Percentiles rank a stretch among this genome's conserved stretches.
These are phyloP conservation scores for Noturus placidus DNA, from an alignment of 2,113 vertebrate species.

Conservation along the genomic window DNA sequence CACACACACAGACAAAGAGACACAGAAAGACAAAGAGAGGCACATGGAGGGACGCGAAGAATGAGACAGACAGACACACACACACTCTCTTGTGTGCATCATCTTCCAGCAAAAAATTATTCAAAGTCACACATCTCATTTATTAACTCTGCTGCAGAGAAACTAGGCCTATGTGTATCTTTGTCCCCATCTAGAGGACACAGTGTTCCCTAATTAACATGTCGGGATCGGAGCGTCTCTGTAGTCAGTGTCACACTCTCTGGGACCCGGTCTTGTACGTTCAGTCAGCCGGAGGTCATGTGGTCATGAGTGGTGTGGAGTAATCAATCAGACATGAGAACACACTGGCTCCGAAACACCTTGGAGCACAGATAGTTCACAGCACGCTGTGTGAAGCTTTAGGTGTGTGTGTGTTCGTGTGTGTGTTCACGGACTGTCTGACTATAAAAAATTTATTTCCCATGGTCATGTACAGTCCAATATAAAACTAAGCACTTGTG, in stretches of 20 bases:
- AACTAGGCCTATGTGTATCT: neutral
- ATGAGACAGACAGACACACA: neutral
- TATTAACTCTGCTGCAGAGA: neutral
- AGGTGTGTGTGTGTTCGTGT: neutral
- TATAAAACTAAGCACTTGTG: conserved; percentile 1
- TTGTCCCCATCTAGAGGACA: conserved; percentile 28
- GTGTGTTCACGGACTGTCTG: neutral
- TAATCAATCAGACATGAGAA: conserved; percentile 24
- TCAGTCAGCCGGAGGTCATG: conserved; percentile 21
- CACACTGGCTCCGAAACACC: neutral
- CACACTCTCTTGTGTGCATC: neutral
- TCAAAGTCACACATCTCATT: neutral
- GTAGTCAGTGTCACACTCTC: neutral
- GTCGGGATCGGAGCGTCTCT: neutral
- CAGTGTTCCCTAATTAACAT: neutral
- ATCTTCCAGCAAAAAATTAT: neutral
- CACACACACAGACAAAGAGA: neutral
- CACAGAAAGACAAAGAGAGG: neutral
- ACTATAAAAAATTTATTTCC: conserved; percentile 31
- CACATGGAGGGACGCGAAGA: too few relatives aligned
- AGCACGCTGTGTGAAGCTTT: neutral
- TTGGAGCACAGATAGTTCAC: neutral
- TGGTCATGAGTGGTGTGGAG: neutral
- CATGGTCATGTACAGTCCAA: neutral
- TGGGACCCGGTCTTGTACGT: neutral